Base-by-base conservation (phyloP, 2,797 vertebrate genomes). In the Sorex maritimensis region DNA sequence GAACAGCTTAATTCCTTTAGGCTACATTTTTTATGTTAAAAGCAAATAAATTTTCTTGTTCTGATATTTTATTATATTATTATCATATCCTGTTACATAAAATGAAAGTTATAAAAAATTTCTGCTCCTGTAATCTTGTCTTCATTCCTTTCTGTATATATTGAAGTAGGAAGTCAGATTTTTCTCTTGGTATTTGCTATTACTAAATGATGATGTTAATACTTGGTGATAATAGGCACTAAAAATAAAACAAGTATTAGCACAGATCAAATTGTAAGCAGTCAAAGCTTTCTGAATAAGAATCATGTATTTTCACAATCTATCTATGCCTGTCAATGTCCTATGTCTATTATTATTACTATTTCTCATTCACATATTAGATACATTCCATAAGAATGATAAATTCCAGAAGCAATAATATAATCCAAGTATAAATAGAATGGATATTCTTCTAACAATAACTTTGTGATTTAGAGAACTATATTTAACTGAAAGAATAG, bases 61-160 rank as follows among this genome's bases (percentile, higher is more conserved):
- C 75, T 92, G 92, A 88, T 91, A 93, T 91, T 93, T 97, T 95
- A 93, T 96, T 67, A 86, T 81, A 86, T 86, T 94, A 89, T 96
- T 94, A 94, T 5, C 91, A 30, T 92, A 96, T 91, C 73, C 52
- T 88, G 41, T 87, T 95, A 82, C 93, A 94, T 72, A 79, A 93
- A 95, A 92, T 94, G 83, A 82, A 89, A 94, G 93, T 80, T 38
- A 94, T 67, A 28, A 95, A 90, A 96, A 96, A 58, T 87, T 82
- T 92, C 90, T 95, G 78, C 74, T 52, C 46, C 93, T 92, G 63
- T 80, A 86, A 61, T 73, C 88, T 86, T 92, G 23, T 87, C 34
- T 90, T 67, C 21, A 44, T 73, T 52, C 26, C 84, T 81, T 44
- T 65, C 52, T 30, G 21, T 30, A 83, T 69, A 13, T 26, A 77